Evolutionary conservation across 2,113 vertebrate species (phyloP).

Genomic region (Callospermophilus lateralis): DNA sequence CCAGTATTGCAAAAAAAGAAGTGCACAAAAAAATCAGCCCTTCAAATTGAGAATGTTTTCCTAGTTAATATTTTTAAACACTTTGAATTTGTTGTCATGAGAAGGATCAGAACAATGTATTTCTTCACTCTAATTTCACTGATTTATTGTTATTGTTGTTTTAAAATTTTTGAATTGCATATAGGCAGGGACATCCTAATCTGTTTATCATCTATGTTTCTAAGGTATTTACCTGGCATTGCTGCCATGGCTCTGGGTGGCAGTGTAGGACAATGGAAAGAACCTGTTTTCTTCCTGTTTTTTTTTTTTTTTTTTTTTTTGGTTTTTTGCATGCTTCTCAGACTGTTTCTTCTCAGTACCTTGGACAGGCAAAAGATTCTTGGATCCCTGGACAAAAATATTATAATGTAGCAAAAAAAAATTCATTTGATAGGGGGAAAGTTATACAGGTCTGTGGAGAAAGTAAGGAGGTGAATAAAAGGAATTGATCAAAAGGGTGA

Average conservation of each 20-base stretch:
- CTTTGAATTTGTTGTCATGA: conserved; percentile 21
- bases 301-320: neutral
- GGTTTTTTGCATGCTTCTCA: conserved; percentile 5
- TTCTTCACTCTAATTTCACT: conserved; percentile 22
- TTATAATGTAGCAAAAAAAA: neutral
- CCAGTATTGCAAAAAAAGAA: neutral
- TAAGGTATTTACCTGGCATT: neutral
- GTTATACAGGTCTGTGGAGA: neutral
- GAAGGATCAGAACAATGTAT: neutral
- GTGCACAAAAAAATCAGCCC: neutral
- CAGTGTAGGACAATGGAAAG: neutral
- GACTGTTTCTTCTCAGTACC: neutral
- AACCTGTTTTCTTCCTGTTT: neutral
- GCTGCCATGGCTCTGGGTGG: neutral
- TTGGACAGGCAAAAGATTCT: neutral
- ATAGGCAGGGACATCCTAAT: neutral
- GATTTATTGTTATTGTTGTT: neutral
- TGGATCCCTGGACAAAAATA: neutral
- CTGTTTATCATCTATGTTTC: neutral
- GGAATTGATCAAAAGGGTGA: neutral
- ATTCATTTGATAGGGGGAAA: neutral
- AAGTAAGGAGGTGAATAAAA: neutral
- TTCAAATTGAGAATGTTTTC: neutral
- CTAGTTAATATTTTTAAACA: conserved; percentile 38
- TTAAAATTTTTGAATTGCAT: neutral